Conservation (phyloP, 1,140 invertebrate genomes). For the Diplogasteroides magnus region DNA sequence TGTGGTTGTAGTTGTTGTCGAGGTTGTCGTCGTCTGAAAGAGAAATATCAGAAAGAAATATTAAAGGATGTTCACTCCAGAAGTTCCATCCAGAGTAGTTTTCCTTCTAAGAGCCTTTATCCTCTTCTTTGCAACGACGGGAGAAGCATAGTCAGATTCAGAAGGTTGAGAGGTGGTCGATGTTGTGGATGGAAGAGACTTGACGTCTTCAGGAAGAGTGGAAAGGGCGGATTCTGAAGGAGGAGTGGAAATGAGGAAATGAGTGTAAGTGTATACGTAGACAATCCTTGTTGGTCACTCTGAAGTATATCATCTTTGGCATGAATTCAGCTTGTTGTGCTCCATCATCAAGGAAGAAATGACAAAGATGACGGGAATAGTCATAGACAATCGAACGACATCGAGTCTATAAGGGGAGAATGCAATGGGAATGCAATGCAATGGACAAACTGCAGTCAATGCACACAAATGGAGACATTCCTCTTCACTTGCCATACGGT, state of each 20-base stretch:
- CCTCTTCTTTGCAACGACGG: constrained; percentile 6
- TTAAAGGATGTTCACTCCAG: no score
- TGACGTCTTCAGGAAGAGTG: constrained; percentile 2
- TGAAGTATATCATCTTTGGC: constrained; percentile 42
- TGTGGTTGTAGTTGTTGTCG: background rate
- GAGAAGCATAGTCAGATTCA: background rate
- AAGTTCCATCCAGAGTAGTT: no score
- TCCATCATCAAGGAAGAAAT: constrained; percentile 44
- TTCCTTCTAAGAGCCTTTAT: no score
- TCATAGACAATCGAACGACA: constrained; percentile 50
- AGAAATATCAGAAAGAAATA: no score
- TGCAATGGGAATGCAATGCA: no score
- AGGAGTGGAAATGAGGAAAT: constrained; percentile 1
- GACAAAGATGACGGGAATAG: constrained; percentile 43
- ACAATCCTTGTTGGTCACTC: constrained; percentile 40
- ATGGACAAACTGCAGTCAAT: constrained; percentile 13
- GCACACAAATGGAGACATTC: constrained; percentile 42
- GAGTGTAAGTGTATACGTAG: constrained; percentile 35
- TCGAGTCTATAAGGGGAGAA: constrained; percentile 43
- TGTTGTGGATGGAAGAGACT: constrained; percentile 1
- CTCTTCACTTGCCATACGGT: constrained; percentile 41
- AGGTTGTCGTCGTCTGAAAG: background rate
- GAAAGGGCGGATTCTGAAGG: background rate
- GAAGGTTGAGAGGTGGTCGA: background rate
- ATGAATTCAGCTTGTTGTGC: constrained; percentile 39